Conservation (phyloP, 2,797 vertebrate genomes). For the Rhinogobio ventralis region DNA sequence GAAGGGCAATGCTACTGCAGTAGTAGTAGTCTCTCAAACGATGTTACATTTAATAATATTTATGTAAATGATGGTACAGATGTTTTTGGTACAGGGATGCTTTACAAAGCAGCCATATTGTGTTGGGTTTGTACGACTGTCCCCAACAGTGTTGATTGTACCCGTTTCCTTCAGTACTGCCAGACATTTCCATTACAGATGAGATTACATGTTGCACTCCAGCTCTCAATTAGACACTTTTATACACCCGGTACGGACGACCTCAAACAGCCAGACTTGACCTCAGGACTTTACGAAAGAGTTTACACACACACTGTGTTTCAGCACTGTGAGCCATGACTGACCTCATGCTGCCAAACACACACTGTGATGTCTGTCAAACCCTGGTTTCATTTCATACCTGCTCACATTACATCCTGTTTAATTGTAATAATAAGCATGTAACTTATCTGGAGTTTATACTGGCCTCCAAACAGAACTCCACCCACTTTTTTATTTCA, state of each 20-base stretch:
- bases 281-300: constrained; percentile 86
- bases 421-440: constrained; percentile 10
- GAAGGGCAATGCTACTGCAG: constrained; percentile 10
- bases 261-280: constrained; percentile 65
- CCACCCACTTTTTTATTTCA: background rate
- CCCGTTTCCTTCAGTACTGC: background rate
- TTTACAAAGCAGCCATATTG: background rate
- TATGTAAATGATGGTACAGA: constrained; percentile 47
- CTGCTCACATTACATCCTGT: background rate
- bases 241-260: constrained; percentile 12
- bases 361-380: constrained; percentile 59
- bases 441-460: background rate
- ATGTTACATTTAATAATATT: constrained; percentile 44
- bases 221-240: constrained; percentile 1
- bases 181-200: constrained; percentile 5
- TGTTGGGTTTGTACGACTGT: constrained; percentile 12
- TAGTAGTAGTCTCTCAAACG: background rate
- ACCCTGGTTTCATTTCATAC: constrained; percentile 15
- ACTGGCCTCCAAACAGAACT: background rate
- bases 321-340: constrained; percentile 86
- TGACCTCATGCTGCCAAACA: constrained; percentile 61
- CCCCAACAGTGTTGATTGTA: constrained; percentile 13
- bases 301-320: constrained; percentile 77
- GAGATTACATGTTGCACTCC: constrained; percentile 9
- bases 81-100: constrained; percentile 42